These are phyloP conservation scores for Ursus arctos DNA, from an alignment of 2,113 vertebrate genomes.

Conservation along the genomic window DNA sequence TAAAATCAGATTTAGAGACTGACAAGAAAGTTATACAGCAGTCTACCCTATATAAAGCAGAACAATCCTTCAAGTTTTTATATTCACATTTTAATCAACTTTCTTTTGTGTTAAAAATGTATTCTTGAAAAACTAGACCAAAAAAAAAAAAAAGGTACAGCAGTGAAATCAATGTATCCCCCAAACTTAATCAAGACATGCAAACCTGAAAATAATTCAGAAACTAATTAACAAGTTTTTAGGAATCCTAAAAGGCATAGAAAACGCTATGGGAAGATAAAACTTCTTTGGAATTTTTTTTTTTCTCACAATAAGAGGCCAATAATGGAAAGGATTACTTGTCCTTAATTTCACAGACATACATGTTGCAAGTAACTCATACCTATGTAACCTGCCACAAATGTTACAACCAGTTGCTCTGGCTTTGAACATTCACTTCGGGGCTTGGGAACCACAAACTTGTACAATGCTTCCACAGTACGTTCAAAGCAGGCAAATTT, in stretches of 20 bases:
- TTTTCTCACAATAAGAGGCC: neutral
- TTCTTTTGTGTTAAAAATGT: conserved; percentile 21
- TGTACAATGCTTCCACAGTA: conserved; percentile 97
- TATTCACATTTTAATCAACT: neutral
- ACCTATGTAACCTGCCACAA: conserved; percentile 98
- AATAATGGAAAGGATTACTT: conserved; percentile 35
- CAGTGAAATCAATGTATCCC: neutral
- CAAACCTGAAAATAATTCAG: neutral
- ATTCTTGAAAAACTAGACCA: neutral
- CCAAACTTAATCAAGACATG: neutral
- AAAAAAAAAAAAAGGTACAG: neutral
- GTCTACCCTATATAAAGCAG: neutral
- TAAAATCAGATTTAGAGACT: neutral
- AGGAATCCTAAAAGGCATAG: neutral
- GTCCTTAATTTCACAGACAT: neutral
- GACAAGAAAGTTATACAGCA: neutral
- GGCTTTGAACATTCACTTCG: conserved; percentile 95
- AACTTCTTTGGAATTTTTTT: neutral
- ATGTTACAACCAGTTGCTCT: conserved; percentile 98
- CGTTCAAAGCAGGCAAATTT: conserved; percentile 99
- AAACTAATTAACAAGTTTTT: neutral
- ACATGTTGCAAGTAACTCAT: conserved; percentile 80
- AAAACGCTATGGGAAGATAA: neutral
- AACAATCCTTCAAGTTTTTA: neutral
- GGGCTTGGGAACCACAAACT: conserved; percentile 96